phyloP scores from a whole-genome alignment of 1,140 invertebrate species.

The Aphaenogaster ashmeadi region DNA sequence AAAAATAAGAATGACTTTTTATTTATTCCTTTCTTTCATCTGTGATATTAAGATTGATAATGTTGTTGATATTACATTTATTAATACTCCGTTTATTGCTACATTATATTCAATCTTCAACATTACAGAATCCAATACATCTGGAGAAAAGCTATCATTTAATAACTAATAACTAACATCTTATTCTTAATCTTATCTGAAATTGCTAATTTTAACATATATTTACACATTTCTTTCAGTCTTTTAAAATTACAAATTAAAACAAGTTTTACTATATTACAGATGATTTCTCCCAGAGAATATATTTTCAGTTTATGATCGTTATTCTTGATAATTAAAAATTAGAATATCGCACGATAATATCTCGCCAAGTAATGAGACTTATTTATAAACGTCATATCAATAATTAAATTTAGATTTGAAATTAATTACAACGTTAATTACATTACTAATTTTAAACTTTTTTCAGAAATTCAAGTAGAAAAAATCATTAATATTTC shows the following conservation, averaged over 20 bases:
- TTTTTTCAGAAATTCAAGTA: neutral
- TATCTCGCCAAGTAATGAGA: neutral
- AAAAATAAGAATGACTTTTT: slow-evolving; percentile 2
- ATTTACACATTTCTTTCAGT: slow-evolving; percentile 20
- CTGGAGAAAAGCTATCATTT: neutral
- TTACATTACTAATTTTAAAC: neutral
- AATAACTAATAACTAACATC: too few relatives aligned
- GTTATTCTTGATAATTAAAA: slow-evolving; percentile 12
- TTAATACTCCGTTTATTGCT: neutral
- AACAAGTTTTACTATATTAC: neutral
- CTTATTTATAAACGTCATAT: neutral
- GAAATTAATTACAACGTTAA: neutral
- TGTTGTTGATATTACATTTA: slow-evolving; percentile 1
- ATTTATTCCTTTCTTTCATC: neutral
- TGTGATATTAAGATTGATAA: neutral
- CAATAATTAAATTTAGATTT: neutral
- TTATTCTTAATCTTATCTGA: neutral
- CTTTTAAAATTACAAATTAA: slow-evolving; percentile 10
- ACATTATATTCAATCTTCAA: neutral
- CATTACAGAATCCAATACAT: neutral
- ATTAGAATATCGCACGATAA: neutral
- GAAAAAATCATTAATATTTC: slow-evolving; percentile 5
- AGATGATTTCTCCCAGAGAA: neutral
- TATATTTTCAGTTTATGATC: neutral
- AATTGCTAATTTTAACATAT: neutral